Evolutionary conservation across 1,140 invertebrate species (phyloP), one percentile per base, ranked within the genome.

Genomic region (Cydia pomonella): DNA sequence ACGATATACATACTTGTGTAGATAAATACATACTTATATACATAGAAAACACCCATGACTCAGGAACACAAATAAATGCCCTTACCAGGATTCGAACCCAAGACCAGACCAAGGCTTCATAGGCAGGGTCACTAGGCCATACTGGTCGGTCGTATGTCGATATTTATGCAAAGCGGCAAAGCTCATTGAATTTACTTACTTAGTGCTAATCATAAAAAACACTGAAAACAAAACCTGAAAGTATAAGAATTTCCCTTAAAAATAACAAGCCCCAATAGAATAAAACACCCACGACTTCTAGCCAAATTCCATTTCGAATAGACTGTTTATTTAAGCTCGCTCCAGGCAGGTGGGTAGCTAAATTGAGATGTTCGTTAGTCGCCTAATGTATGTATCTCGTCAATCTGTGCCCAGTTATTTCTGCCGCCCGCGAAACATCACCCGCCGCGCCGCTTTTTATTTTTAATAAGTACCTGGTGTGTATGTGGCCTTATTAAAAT

Each of bases 351-450:
- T 84, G 80, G 82, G 69, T 82, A 59, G 71, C 74, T 83, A 78
- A 84, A 84, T 84, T 84, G 82, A 84, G 82, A 80, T 84, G 82
- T 84, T 84, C 82, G 82, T 84, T 84, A 84, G 79, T 72, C 62
- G 74, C 72, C 80, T 82, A 84, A 82, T 76, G 80, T 79, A 84
- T 84, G 82, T 82, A 84, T 84, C 80, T 77, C 77, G 82, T 82
- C 82, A 84, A 84, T 84, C 80, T 79, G 59, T 38, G 21, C 41
- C 77, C 82, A 77, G 82, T 81, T 81, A 83, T 83, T 82, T 79
- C 82, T 83, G 77, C 80, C 81, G 82, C 82, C 82, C 80, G 75
- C 74, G 71, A 74, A 78, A 77, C 77, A 71, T 77, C 73, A 27
- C 72, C 75, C 73, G 18, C 72, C 75, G 33, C 50, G 23, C 13